Evolutionary conservation across 2,888 invertebrate genomes (phyloP).

Genomic region (Cactoblastis cactorum): DNA sequence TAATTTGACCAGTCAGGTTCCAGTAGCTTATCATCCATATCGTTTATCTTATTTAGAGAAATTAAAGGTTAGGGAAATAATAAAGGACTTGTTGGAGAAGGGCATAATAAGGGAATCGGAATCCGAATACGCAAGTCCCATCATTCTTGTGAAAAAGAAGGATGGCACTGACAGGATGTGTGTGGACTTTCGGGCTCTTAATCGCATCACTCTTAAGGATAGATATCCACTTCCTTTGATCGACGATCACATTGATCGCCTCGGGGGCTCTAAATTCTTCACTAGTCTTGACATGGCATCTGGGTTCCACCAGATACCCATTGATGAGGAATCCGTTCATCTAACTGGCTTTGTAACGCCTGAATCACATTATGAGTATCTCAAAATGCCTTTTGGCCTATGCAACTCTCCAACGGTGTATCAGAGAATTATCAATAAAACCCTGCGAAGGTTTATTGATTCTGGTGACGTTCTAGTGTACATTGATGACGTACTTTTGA

Average conservation of each 20-base stretch:
- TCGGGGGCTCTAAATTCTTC: neutral
- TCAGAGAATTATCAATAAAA: neutral
- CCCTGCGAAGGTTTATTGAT: neutral
- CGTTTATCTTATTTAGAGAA: conserved; percentile 6
- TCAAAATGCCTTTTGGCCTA: neutral
- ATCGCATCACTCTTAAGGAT: conserved; percentile 5
- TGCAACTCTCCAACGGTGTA: neutral
- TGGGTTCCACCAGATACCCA: neutral
- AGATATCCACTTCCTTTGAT: conserved; percentile 6
- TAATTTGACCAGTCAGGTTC: neutral
- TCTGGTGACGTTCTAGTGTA: neutral
- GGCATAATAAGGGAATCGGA: conserved; percentile 2
- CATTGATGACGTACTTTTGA: neutral
- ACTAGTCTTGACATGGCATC: neutral
- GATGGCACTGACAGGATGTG: no score
- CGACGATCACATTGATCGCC: conserved; percentile 2
- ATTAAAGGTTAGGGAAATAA: conserved; percentile 4
- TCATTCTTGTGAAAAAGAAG: conserved; percentile 8
- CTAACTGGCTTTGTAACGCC: neutral
- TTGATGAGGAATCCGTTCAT: neutral
- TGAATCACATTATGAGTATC: neutral
- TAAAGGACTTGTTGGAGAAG: conserved; percentile 1
- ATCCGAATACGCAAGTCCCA: conserved; percentile 9
- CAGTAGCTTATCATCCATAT: conserved; percentile 9
- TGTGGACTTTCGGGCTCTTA: conserved; percentile 3